These are phyloP conservation scores for Coranthus polyacanthus DNA, from an alignment of 2,797 vertebrate genomes.

Conservation along the genomic window DNA sequence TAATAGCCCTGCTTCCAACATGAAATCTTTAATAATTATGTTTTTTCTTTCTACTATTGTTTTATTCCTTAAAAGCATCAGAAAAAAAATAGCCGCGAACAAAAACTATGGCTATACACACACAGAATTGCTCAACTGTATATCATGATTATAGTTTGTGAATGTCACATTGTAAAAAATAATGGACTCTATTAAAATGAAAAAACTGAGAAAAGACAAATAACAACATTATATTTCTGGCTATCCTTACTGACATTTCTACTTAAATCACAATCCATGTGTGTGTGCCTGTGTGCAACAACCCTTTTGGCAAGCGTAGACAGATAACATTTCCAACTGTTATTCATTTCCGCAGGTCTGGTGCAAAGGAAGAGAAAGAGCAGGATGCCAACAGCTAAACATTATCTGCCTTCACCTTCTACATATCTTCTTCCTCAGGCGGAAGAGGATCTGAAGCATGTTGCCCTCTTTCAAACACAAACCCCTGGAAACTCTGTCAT, in stretches of 20 bases:
- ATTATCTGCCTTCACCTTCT: conserved; percentile 59
- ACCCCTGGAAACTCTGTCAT: conserved; percentile 17
- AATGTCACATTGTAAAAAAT: conserved; percentile 33
- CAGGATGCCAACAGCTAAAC: conserved; percentile 48
- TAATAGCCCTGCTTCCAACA: too few relatives aligned
- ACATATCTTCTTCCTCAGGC: conserved; percentile 58
- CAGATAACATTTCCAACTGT: conserved; percentile 52
- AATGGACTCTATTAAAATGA: not conserved
- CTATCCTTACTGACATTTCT: conserved; percentile 37
- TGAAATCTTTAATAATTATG: too few relatives aligned
- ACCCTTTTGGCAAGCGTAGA: conserved; percentile 17
- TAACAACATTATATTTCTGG: conserved; percentile 20
- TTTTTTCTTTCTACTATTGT: too few relatives aligned
- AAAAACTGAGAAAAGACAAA: conserved; percentile 22
- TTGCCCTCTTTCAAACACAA: conserved; percentile 52
- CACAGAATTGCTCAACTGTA: not conserved
- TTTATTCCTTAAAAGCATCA: too few relatives aligned
- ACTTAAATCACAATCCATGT: too few relatives aligned
- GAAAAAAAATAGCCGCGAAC: not conserved
- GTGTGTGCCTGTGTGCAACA: conserved; percentile 18
- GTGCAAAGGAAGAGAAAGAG: conserved; percentile 18
- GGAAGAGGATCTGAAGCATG: conserved; percentile 33
- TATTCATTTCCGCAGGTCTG: conserved; percentile 50
- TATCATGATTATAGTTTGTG: conserved; percentile 11
- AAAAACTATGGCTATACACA: not conserved